phyloP scores from a whole-genome alignment of 2,797 vertebrate genomes.

The Agapornis canus region DNA sequence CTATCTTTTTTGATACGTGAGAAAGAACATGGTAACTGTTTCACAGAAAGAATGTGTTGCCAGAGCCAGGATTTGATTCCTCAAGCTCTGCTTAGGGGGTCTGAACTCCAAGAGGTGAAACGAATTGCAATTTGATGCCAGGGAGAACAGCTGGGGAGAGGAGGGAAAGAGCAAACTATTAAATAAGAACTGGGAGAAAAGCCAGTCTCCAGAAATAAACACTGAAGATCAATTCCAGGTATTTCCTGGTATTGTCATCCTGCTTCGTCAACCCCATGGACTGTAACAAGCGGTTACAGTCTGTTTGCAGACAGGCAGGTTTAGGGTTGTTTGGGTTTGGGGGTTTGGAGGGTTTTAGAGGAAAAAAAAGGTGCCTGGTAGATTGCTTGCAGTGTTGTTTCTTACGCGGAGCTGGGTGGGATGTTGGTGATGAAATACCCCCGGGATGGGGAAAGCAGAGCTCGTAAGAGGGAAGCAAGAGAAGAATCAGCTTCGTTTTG shows the following conservation, averaged over 20 bases:
- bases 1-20: not conserved
- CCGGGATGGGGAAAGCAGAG: conserved; percentile 22
- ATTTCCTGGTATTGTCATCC: conserved; percentile 61
- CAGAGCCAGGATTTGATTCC: not conserved
- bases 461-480: not conserved
- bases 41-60: not conserved
- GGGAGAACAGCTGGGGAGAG: not conserved
- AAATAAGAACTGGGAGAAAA: conserved; percentile 37
- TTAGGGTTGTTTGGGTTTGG: not conserved
- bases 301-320: not conserved
- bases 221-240: conserved; percentile 37
- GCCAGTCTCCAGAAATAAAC: conserved; percentile 35
- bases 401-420: conserved; percentile 27
- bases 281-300: not conserved
- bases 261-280: not conserved
- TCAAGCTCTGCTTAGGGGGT: not conserved
- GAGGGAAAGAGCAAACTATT: conserved; percentile 25
- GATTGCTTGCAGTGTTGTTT: not conserved
- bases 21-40: not conserved
- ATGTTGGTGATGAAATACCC: conserved; percentile 48
- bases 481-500: rapidly evolving
- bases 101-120: not conserved
- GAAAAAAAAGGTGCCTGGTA: not conserved
- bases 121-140: not conserved
- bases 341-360: not conserved